A percentile compares a stretch with the other conserved stretches of the same genome.
These are phyloP conservation scores for Ichneumoninae sp. DNA, from an alignment of 2,888 invertebrate species.

Conservation along the genomic window DNA sequence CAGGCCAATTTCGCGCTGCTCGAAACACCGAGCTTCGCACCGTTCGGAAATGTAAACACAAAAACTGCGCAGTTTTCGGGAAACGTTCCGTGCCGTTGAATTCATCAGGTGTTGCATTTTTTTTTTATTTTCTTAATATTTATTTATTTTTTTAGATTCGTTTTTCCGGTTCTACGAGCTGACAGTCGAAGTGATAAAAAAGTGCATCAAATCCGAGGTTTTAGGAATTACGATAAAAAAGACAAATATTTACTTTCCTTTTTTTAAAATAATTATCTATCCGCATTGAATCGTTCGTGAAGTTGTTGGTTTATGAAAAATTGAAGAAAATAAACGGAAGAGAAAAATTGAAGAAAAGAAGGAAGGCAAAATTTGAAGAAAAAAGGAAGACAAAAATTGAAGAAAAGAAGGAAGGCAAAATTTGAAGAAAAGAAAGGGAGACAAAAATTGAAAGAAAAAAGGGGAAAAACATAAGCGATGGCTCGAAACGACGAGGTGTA, in stretches of 20 bases:
- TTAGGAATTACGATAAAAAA: too few relatives aligned
- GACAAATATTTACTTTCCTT: background rate
- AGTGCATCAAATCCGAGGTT: background rate
- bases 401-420: too few relatives aligned
- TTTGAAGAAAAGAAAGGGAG: background rate
- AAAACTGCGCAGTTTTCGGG: constrained; percentile 47
- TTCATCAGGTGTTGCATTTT: constrained; percentile 14
- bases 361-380: too few relatives aligned
- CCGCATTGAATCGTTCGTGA: background rate
- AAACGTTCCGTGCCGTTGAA: background rate
- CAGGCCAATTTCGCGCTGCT: background rate
- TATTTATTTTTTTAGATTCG: background rate
- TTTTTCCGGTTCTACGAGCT: background rate
- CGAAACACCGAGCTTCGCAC: constrained; percentile 2
- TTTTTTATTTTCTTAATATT: background rate
- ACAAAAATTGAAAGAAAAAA: background rate
- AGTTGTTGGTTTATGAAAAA: background rate
- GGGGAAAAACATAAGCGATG: constrained; percentile 10
- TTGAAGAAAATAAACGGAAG: too few relatives aligned
- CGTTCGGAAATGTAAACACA: constrained; percentile 50
- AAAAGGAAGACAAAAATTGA: too few relatives aligned
- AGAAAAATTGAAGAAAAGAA: background rate
- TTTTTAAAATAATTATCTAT: background rate
- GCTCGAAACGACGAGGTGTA: background rate
- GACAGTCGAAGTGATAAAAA: background rate